Percentiles rank a stretch among this genome's conserved stretches.
These are phyloP conservation scores for Channa argus DNA, from an alignment of 2,113 vertebrate species.

Conservation along the genomic window DNA sequence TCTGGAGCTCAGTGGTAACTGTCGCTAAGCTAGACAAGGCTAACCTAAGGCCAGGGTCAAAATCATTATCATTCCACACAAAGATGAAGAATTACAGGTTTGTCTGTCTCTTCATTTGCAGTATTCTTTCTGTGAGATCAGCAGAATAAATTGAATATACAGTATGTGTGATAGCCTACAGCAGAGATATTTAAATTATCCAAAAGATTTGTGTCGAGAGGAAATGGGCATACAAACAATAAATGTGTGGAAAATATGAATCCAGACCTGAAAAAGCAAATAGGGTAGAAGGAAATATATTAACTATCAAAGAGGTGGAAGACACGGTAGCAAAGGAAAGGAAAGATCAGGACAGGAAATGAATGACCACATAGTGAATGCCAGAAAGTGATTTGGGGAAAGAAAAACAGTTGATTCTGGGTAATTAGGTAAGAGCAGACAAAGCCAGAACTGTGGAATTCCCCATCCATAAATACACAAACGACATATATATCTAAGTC, in stretches of 20 bases:
- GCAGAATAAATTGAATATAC: conserved; percentile 37
- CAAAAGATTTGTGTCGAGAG: conserved; percentile 11
- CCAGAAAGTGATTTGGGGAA: too few relatives aligned
- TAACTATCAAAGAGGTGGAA: too few relatives aligned
- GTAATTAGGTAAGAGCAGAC: conserved; percentile 22
- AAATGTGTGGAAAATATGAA: too few relatives aligned
- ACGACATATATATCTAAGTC: not conserved
- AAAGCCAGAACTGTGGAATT: not conserved
- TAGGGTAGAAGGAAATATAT: too few relatives aligned
- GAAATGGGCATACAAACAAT: not conserved
- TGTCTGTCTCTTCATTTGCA: conserved; percentile 46
- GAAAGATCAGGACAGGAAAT: not conserved
- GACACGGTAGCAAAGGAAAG: not conserved
- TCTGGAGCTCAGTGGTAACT: conserved; percentile 42
- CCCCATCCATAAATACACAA: conserved; percentile 33
- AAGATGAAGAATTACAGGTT: conserved; percentile 34
- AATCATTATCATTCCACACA: conserved; percentile 67
- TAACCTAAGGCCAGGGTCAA: conserved; percentile 64
- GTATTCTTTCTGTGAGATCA: conserved; percentile 29
- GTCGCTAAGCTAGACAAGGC: conserved; percentile 36
- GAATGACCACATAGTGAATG: conserved; percentile 7
- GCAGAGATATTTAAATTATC: conserved; percentile 24
- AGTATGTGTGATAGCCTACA: conserved; percentile 28
- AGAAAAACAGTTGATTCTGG: not conserved
- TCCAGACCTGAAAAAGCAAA: too few relatives aligned